Conservation (phyloP, 1,140 invertebrate genomes). For the Teleopsis dalmanni region DNA sequence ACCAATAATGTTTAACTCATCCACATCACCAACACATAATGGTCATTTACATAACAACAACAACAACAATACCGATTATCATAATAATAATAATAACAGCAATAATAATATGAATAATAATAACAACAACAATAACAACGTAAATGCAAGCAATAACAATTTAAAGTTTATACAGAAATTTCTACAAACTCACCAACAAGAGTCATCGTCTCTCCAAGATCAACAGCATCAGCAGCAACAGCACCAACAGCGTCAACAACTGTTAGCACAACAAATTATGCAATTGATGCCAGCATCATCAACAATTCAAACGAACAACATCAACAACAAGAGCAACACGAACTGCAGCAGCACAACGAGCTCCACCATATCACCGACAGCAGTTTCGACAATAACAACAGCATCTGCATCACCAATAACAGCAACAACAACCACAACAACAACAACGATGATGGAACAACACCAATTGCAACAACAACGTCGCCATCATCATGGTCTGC, state of each 20-base stretch:
- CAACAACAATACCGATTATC: slow-evolving; percentile 18
- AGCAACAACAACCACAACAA: slow-evolving; percentile 22
- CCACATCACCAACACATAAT: slow-evolving; percentile 5
- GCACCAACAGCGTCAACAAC: slow-evolving; percentile 4
- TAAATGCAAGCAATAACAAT: slow-evolving; percentile 32
- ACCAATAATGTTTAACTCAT: slow-evolving; percentile 12
- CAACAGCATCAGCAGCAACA: slow-evolving; percentile 12
- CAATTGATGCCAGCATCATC: slow-evolving; percentile 5
- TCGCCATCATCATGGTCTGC: slow-evolving; percentile 3
- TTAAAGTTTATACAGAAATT: slow-evolving; percentile 39
- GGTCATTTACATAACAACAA: slow-evolving; percentile 15
- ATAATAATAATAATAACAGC: slow-evolving; percentile 24
- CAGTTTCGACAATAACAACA: neutral
- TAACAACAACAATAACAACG: slow-evolving; percentile 27
- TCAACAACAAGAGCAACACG: neutral
- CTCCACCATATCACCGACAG: slow-evolving; percentile 1
- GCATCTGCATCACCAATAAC: slow-evolving; percentile 15
- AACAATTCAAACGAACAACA: neutral
- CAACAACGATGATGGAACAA: slow-evolving; percentile 3
- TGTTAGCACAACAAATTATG: slow-evolving; percentile 4
- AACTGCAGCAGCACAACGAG: slow-evolving; percentile 13
- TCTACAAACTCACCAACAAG: slow-evolving; percentile 31
- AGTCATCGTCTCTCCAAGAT: slow-evolving; percentile 17
- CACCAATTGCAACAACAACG: slow-evolving; percentile 12
- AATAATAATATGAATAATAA: slow-evolving; percentile 33